Evolutionary conservation across 2,888 invertebrate genomes (phyloP).

Genomic region (Amblyjoppa fuscipennis): DNA sequence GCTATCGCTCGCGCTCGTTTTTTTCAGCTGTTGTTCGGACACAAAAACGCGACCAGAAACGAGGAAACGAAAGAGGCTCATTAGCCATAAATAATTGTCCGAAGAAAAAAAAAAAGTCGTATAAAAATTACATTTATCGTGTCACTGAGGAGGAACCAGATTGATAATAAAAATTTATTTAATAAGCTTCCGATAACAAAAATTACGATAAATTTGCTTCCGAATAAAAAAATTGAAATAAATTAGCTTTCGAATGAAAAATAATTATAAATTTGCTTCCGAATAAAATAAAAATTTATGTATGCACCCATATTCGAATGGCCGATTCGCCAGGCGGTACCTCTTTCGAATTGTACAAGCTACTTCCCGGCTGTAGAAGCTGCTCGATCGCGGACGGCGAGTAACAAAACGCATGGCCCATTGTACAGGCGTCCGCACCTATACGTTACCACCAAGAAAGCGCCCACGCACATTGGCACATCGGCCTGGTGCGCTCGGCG

Average conservation of each 20-base stretch:
- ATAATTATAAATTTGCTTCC: not conserved
- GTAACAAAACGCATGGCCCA: constrained; percentile 10
- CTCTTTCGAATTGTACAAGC: not conserved
- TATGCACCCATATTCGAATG: not conserved
- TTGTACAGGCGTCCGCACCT: not conserved
- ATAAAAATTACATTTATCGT: not conserved
- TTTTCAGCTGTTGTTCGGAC: not conserved
- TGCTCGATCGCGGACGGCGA: not conserved
- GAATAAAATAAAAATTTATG: not conserved
- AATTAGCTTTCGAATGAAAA: not conserved
- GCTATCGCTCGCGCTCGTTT: not conserved
- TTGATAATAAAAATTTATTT: not conserved
- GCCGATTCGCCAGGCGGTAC: not conserved
- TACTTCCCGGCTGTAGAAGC: not conserved
- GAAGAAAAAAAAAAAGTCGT: not conserved
- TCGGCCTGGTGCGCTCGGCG: constrained; percentile 63
- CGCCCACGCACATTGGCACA: constrained; percentile 35
- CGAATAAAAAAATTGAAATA: too few species aligned
- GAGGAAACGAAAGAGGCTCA: not conserved
- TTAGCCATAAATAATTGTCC: not conserved
- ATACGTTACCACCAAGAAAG: constrained; percentile 6
- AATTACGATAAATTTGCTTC: too few species aligned
- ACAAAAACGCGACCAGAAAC: not conserved
- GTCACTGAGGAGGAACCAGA: not conserved
- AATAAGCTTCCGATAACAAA: not conserved